These are phyloP conservation scores for Magallana angulata DNA, from an alignment of 1,140 invertebrate species.

Conservation along the genomic window DNA sequence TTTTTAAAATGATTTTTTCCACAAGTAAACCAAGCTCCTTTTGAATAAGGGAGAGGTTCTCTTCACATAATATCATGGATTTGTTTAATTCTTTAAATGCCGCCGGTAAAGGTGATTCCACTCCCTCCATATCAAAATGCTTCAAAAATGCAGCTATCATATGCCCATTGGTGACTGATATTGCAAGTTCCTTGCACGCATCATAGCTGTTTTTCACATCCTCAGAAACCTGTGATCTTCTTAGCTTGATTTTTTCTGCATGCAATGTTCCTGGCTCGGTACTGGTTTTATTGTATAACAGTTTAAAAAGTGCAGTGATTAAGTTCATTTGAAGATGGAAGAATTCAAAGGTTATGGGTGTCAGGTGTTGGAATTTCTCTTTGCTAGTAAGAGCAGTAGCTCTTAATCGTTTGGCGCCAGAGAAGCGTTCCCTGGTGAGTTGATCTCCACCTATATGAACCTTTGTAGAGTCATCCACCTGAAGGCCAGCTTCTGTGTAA, in stretches of 20 bases:
- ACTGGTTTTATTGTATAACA: constrained; percentile 44
- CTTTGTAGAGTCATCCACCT: not conserved
- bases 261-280: constrained; percentile 44
- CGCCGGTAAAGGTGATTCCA: constrained; percentile 25
- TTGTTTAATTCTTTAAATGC: not conserved
- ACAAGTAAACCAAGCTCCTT: not conserved
- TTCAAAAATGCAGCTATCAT: constrained; percentile 28
- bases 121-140: constrained; percentile 37
- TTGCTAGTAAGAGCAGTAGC: constrained; percentile 28
- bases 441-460: constrained; percentile 58
- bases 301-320: constrained; percentile 45
- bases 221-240: not conserved
- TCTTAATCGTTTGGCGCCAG: constrained; percentile 54
- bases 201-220: constrained; percentile 57
- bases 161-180: constrained; percentile 36
- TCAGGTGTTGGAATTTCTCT: constrained; percentile 50
- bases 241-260: constrained; percentile 38
- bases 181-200: constrained; percentile 43
- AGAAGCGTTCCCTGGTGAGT: constrained; percentile 58
- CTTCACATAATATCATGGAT: not conserved
- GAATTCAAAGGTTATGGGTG: constrained; percentile 62
- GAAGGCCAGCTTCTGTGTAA: constrained; percentile 39
- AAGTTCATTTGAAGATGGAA: constrained; percentile 59
- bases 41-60: not conserved
- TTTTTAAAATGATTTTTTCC: not conserved